These are phyloP conservation scores for Dreissena polymorpha DNA, from an alignment of 1,140 invertebrate species.

Conservation along the genomic window DNA sequence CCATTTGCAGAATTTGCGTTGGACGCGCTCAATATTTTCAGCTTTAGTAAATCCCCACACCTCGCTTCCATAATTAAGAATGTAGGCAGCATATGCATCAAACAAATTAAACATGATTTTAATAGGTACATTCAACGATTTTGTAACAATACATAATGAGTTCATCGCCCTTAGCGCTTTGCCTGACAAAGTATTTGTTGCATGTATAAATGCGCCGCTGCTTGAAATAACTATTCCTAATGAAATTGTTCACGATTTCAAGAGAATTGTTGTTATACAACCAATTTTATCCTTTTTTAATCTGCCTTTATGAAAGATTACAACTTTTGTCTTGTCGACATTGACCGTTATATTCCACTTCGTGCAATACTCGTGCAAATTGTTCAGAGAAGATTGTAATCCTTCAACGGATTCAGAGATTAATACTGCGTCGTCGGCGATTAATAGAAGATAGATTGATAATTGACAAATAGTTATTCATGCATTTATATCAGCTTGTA, in stretches of 20 bases:
- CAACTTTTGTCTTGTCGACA: background rate
- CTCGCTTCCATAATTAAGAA: slow-evolving; percentile 8
- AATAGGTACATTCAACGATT: slow-evolving; percentile 6
- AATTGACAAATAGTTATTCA: slow-evolving; percentile 4
- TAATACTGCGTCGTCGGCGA: too few relatives aligned
- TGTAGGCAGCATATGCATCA: slow-evolving; percentile 7
- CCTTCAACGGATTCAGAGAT: too few relatives aligned
- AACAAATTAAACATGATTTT: slow-evolving; percentile 10
- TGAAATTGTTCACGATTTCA: slow-evolving; percentile 14
- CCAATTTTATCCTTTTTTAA: background rate
- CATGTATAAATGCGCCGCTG: slow-evolving; percentile 1
- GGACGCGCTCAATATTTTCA: slow-evolving; percentile 4
- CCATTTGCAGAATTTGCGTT: slow-evolving; percentile 9
- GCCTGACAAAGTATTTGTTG: slow-evolving; percentile 2
- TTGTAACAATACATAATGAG: background rate
- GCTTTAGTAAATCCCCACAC: slow-evolving; percentile 26
- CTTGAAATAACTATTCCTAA: slow-evolving; percentile 12
- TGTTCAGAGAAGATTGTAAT: too few relatives aligned
- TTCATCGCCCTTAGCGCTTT: slow-evolving; percentile 4
- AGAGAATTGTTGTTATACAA: background rate
- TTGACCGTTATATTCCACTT: slow-evolving; percentile 25
- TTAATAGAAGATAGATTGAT: too few relatives aligned
- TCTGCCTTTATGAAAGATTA: slow-evolving; percentile 8
- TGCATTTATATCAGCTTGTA: background rate
- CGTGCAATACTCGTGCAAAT: background rate